Evolutionary conservation across 2,113 vertebrate genomes (phyloP).

Genomic region (Macroglossus sobrinus): DNA sequence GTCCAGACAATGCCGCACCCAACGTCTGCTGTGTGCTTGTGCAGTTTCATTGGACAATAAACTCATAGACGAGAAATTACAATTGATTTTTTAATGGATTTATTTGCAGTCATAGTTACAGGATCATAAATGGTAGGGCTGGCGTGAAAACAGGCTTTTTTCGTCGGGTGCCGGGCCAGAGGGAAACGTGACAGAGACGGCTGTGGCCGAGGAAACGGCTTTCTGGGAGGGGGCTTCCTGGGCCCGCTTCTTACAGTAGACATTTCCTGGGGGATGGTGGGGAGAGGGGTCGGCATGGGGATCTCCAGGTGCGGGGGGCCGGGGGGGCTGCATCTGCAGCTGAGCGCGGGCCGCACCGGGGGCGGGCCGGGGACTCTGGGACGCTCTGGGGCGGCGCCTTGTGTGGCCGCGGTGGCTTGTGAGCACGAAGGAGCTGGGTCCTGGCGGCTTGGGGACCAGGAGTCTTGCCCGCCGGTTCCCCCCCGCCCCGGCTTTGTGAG

Average conservation of each 20-base stretch:
- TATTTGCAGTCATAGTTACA: neutral
- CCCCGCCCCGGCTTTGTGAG: neutral
- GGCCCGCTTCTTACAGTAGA: neutral
- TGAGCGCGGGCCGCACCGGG: no score
- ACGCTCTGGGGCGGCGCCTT: accelerated
- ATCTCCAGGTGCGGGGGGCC: no score
- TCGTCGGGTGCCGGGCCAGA: neutral
- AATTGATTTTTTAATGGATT: neutral
- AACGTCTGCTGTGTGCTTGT: neutral
- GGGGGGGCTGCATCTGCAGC: no score
- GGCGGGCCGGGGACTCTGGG: neutral
- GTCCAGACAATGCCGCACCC: neutral
- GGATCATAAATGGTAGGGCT: neutral
- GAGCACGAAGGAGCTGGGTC: neutral
- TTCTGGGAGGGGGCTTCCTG: neutral
- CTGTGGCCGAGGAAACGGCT: neutral
- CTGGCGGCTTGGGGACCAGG: neutral
- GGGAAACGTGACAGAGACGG: neutral
- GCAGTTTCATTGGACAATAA: neutral
- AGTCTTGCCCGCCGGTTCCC: neutral
- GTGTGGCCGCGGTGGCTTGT: neutral
- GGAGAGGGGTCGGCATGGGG: neutral
- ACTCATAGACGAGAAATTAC: neutral
- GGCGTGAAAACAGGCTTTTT: neutral
- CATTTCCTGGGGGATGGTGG: neutral